Evolutionary conservation across 2,888 invertebrate genomes (phyloP).

Genomic region (Leptogaster cylindrica): DNA sequence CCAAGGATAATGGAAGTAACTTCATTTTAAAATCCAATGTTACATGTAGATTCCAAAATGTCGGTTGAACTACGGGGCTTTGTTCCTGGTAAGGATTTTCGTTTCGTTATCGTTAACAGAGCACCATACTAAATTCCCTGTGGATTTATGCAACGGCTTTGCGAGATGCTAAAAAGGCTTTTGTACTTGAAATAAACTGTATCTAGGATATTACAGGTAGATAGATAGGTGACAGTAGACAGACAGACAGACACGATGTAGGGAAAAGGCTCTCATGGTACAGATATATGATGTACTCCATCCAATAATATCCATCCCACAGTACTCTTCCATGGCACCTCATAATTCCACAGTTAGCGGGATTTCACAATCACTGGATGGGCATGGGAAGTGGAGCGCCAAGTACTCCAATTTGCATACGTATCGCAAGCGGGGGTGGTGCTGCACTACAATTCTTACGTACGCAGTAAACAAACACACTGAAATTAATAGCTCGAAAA

Average conservation of each 20-base stretch:
- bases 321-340: not conserved
- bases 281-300: no score
- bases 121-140: not conserved
- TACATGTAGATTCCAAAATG: not conserved
- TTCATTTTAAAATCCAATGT: conserved; percentile 9
- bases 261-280: no score
- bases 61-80: conserved; percentile 12
- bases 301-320: not conserved
- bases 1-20: conserved; percentile 24
- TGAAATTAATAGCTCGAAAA: conserved; percentile 4
- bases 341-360: no score
- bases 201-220: not conserved
- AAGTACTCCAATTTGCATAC: conserved; percentile 17
- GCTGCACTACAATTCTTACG: not conserved
- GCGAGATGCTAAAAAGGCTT: not conserved
- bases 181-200: not conserved
- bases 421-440: not conserved
- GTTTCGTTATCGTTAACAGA: not conserved
- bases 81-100: not conserved
- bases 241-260: no score
- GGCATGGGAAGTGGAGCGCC: no score
- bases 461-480: not conserved
- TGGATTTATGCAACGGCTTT: conserved; percentile 1
- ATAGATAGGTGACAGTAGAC: no score
- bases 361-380: no score